phyloP scores from a whole-genome alignment of 2,113 vertebrate species.

The Zeus faber region DNA sequence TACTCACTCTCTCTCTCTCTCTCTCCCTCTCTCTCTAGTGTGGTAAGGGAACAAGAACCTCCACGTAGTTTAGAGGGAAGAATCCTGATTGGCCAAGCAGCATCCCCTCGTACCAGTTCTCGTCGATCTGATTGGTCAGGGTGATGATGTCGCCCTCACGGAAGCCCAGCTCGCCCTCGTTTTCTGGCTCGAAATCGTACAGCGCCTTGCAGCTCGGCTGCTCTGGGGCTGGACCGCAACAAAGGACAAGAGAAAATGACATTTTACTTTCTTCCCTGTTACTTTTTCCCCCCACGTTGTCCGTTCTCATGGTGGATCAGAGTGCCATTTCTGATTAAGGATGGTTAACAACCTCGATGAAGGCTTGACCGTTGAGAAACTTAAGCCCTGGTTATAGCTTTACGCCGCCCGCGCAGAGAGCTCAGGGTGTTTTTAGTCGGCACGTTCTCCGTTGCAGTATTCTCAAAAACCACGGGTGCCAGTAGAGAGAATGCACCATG shows the following conservation, averaged over 20 bases:
- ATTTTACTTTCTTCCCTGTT: too few relatives aligned
- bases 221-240: slow-evolving; percentile 75
- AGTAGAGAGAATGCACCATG: too few relatives aligned
- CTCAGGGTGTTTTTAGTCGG: too few relatives aligned
- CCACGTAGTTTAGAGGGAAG: slow-evolving; percentile 97
- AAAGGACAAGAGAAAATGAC: background rate
- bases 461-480: too few relatives aligned
- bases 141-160: slow-evolving; percentile 94
- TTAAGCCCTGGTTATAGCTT: too few relatives aligned
- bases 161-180: slow-evolving; percentile 96
- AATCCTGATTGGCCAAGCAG: slow-evolving; percentile 92
- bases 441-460: too few relatives aligned
- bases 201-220: slow-evolving; percentile 95
- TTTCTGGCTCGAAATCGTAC: slow-evolving; percentile 96
- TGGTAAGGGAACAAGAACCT: slow-evolving; percentile 90
- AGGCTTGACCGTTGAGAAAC: too few relatives aligned
- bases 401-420: too few relatives aligned
- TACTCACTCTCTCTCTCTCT: slow-evolving; percentile 5
- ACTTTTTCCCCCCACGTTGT: too few relatives aligned
- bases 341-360: too few relatives aligned
- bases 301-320: too few relatives aligned
- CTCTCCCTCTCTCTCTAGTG: slow-evolving; percentile 74
- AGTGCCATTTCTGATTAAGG: too few relatives aligned
- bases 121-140: slow-evolving; percentile 97
- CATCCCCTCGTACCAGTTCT: slow-evolving; percentile 99